Evolutionary conservation across 1,140 invertebrate genomes (phyloP).

Genomic region (Chionoecetes opilio): DNA sequence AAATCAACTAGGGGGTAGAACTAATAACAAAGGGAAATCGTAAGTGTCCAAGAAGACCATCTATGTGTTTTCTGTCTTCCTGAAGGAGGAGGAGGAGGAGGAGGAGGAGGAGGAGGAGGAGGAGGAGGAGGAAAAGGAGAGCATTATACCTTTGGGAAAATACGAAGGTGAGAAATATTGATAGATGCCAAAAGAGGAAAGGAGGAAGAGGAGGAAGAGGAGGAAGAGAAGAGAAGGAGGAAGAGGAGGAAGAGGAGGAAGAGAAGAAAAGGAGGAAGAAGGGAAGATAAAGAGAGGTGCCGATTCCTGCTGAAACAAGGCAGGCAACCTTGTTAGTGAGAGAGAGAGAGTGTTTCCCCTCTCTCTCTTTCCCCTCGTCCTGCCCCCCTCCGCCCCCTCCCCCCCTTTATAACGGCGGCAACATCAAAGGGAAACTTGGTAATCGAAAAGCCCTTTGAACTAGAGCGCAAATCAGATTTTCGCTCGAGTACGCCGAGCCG

Average conservation of each 20-base stretch:
- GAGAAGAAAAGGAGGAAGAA: background rate
- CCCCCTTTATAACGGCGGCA: constrained; percentile 79
- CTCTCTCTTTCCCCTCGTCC: constrained; percentile 31
- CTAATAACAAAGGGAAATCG: background rate
- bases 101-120: constrained; percentile 22
- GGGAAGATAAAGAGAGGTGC: constrained; percentile 67
- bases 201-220: background rate
- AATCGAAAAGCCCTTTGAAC: constrained; percentile 80
- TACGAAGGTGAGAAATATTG: background rate
- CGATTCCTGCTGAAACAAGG: constrained; percentile 76
- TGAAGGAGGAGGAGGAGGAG: background rate
- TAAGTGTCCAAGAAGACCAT: background rate
- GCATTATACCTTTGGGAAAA: background rate
- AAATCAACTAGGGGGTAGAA: background rate
- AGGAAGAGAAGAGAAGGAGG: background rate
- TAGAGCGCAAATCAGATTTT: constrained; percentile 80
- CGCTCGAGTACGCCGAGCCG: constrained; percentile 78
- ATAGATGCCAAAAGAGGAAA: background rate
- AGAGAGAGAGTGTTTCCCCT: constrained; percentile 54
- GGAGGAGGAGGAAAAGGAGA: background rate
- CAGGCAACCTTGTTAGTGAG: constrained; percentile 75
- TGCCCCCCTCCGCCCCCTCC: background rate
- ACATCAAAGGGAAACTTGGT: constrained; percentile 80
- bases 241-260: background rate
- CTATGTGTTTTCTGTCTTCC: background rate